Evolutionary conservation across 2,888 invertebrate species (phyloP).

Genomic region (Anarsia innoxiella): DNA sequence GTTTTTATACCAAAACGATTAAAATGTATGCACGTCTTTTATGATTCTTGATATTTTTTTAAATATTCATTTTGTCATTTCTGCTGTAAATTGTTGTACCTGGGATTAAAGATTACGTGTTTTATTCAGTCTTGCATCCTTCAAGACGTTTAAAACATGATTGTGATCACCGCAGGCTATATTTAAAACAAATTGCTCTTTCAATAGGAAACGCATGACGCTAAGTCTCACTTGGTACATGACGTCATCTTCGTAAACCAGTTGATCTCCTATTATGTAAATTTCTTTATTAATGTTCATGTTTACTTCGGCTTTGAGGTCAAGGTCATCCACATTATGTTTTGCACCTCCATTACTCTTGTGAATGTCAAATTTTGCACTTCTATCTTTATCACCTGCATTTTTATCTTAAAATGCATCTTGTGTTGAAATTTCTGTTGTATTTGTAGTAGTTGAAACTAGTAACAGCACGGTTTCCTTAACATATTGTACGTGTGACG

Average conservation of each 20-base stretch:
- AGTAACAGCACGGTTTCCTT: conserved; percentile 18
- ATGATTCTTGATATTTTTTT: too few species aligned
- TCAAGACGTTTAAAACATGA: too few species aligned
- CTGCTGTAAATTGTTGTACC: too few species aligned
- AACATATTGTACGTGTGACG: conserved; percentile 27
- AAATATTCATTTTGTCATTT: too few species aligned
- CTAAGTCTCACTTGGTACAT: neutral
- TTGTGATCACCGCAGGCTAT: too few species aligned
- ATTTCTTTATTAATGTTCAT: conserved; percentile 24
- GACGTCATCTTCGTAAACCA: conserved; percentile 13
- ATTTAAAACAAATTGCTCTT: neutral
- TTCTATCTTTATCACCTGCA: conserved; percentile 1
- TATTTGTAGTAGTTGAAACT: neutral
- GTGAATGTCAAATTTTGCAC: conserved; percentile 9
- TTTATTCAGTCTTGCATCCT: too few species aligned
- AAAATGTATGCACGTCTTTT: too few species aligned
- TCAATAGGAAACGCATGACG: conserved; percentile 12
- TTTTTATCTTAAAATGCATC: neutral
- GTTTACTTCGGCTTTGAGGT: conserved; percentile 33
- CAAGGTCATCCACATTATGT: conserved; percentile 32
- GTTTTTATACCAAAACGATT: too few species aligned
- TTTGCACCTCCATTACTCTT: conserved; percentile 15
- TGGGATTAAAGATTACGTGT: too few species aligned
- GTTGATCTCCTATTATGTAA: conserved; percentile 29
- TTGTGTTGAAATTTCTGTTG: neutral